Conservation (phyloP, 2,888 invertebrate species). For the Drosophila nigricruria region DNA sequence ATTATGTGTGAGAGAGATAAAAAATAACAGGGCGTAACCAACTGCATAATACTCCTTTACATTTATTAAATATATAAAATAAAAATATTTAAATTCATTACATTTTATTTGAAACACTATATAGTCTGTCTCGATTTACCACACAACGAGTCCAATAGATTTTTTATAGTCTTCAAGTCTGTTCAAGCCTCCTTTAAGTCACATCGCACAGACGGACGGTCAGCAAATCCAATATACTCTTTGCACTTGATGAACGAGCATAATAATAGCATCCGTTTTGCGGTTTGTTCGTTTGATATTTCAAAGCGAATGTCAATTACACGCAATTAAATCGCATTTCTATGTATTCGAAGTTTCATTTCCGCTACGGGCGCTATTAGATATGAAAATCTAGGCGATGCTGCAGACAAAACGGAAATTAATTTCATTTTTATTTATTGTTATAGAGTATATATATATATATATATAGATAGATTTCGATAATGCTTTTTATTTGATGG, state of each 20-base stretch:
- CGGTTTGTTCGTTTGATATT: constrained; percentile 56
- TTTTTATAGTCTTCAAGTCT: background rate
- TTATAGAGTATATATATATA: constrained; percentile 63
- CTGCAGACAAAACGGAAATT: constrained; percentile 66
- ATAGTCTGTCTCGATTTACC: too few species aligned
- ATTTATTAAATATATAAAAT: background rate
- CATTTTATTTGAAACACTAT: too few species aligned
- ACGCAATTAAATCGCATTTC: constrained; percentile 70
- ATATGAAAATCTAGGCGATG: constrained; percentile 33
- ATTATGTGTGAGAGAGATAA: background rate
- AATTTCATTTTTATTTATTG: constrained; percentile 74
- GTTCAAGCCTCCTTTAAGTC: too few species aligned
- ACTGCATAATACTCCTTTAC: background rate
- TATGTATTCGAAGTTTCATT: constrained; percentile 66
- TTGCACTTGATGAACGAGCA: background rate
- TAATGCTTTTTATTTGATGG: constrained; percentile 35
- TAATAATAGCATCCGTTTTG: constrained; percentile 64
- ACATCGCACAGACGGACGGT: background rate
- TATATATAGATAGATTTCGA: constrained; percentile 53
- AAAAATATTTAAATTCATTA: background rate
- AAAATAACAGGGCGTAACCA: background rate
- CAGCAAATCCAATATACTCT: background rate
- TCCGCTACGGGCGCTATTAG: constrained; percentile 58
- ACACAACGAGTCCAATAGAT: too few species aligned
- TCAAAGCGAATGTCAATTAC: constrained; percentile 70